Evolutionary conservation across 2,888 invertebrate genomes (phyloP).

Genomic region (Dryadula phaetusa): DNA sequence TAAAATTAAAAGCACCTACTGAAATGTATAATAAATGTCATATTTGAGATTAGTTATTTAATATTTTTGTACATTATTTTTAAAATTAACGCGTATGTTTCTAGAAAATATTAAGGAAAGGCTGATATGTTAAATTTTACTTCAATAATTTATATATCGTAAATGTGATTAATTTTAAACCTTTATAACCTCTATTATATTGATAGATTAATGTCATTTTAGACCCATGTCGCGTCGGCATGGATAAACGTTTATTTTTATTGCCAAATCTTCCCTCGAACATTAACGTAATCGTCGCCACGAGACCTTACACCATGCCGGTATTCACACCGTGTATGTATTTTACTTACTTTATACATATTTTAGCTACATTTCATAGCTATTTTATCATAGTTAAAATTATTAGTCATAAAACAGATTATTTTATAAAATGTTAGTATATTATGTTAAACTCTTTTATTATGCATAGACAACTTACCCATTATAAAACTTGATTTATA

Average conservation of each 20-base stretch:
- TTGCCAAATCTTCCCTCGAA: conserved; percentile 71
- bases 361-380: background rate
- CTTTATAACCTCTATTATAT: background rate
- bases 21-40: background rate
- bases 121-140: too few relatives aligned
- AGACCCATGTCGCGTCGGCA: conserved; percentile 61
- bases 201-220: conserved; percentile 54
- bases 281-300: conserved; percentile 73
- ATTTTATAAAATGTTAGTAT: background rate
- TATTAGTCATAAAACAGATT: background rate
- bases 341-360: background rate
- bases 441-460: background rate
- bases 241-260: conserved; percentile 76
- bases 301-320: conserved; percentile 61
- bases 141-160: background rate
- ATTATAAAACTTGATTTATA: too few relatives aligned
- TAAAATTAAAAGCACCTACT: background rate
- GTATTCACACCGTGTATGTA: conserved; percentile 53
- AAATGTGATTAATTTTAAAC: background rate
- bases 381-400: too few relatives aligned
- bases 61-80: too few relatives aligned
- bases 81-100: too few relatives aligned
- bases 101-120: too few relatives aligned
- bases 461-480: too few relatives aligned
- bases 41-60: too few relatives aligned